Conservation (phyloP, 2,888 invertebrate genomes). For the Melieria omissa region DNA sequence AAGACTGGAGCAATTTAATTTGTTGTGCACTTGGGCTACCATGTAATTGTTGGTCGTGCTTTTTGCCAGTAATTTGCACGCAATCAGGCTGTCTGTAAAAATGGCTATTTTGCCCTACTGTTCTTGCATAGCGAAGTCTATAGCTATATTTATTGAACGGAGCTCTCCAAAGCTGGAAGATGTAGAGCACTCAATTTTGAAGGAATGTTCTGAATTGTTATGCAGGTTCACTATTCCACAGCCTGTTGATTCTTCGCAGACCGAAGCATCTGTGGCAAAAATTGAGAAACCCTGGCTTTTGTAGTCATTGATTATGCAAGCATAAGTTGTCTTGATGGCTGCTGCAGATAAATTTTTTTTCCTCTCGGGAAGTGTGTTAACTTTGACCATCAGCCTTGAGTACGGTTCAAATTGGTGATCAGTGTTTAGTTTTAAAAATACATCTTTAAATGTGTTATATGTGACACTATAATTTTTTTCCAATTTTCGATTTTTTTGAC, state of each 20-base stretch:
- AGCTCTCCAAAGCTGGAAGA: conserved; percentile 4
- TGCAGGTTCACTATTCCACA: not conserved
- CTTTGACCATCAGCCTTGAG: too few relatives aligned
- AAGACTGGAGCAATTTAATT: too few relatives aligned
- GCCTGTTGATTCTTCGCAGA: not conserved
- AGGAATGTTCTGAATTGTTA: not conserved
- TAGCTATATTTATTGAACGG: not conserved
- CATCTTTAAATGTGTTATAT: too few relatives aligned
- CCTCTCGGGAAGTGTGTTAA: too few relatives aligned
- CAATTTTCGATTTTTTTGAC: too few relatives aligned
- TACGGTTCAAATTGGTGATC: too few relatives aligned
- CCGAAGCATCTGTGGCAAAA: not conserved
- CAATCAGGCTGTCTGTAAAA: not conserved
- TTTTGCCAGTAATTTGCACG: not conserved
- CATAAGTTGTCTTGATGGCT: not conserved
- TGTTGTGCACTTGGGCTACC: too few relatives aligned
- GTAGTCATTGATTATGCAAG: not conserved
- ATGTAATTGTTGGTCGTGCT: not conserved
- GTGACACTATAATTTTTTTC: too few relatives aligned
- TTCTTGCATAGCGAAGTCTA: not conserved
- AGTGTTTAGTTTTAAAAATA: too few relatives aligned
- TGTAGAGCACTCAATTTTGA: not conserved
- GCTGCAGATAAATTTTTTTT: too few relatives aligned
- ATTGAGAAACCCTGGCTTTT: not conserved
- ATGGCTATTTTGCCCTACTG: not conserved